Conservation (phyloP, 2,113 vertebrate genomes). For the Tupaia chinensis region DNA sequence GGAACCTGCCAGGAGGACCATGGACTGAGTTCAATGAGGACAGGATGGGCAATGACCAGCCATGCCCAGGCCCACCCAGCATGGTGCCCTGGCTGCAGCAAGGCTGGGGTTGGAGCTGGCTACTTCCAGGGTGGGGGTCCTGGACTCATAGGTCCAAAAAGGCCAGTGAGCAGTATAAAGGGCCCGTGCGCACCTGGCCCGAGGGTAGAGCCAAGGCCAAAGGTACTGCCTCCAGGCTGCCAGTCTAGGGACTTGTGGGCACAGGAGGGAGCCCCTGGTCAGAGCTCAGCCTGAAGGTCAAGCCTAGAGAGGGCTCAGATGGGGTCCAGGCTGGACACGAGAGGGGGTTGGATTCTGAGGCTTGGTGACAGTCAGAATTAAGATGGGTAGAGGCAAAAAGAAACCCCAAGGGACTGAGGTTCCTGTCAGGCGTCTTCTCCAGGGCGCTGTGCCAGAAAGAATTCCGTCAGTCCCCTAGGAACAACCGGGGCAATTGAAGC, state of each 20-base stretch:
- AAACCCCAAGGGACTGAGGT: too few relatives aligned
- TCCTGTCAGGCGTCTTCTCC: too few relatives aligned
- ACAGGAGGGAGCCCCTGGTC: neutral
- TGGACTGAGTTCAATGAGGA: neutral
- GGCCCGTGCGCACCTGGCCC: neutral
- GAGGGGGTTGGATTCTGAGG: neutral
- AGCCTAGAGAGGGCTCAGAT: neutral
- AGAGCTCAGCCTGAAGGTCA: neutral
- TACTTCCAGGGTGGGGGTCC: conserved; percentile 81
- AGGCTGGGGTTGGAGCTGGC: too few relatives aligned
- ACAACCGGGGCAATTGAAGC: too few relatives aligned
- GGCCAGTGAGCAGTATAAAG: conserved; percentile 23
- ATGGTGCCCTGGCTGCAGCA: too few relatives aligned
- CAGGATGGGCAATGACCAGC: neutral
- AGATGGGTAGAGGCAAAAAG: neutral
- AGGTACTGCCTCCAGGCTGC: neutral
- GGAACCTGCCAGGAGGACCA: neutral
- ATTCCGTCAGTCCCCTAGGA: too few relatives aligned
- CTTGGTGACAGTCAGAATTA: neutral
- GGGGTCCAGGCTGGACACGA: neutral
- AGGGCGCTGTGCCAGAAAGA: too few relatives aligned
- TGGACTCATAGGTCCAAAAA: conserved; percentile 87
- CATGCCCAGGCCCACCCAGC: neutral
- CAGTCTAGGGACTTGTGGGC: accelerated
- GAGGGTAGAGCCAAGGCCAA: too few relatives aligned